Evolutionary conservation across 2,113 vertebrate species (phyloP), one percentile per base, ranked within the genome.

Genomic region (Oenanthe oenanthe): DNA sequence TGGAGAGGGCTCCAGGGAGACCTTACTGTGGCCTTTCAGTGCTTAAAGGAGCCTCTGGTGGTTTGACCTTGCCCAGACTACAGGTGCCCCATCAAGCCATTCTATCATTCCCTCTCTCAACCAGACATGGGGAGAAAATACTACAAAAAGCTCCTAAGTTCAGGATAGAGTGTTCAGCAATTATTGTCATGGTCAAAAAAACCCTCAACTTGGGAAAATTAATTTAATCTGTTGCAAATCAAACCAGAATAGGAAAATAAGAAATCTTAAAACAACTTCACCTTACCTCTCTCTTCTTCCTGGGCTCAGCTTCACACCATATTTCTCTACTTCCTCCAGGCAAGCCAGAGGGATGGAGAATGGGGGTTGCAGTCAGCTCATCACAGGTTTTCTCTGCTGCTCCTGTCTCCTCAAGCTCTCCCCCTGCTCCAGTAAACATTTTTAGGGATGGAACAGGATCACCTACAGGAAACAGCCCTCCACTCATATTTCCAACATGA

Each of bases 301-400:
- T 3, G 2, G 21, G 7, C 31, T 66, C 45, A 85, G 11, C 14
- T 53, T 60, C 24, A 28, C 12, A 40, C 29, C 67, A 42, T 42
- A 28, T 8, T 68, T 48, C 15, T 13, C 42, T 75, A 5, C 17
- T 31, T 68, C 22, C 32, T 68, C 4, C 53, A n/a, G 29, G 29
- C 38, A 91, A n/a, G 15, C 19, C 13, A 50, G 9, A 10, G 12
- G 7, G 22, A 29, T 14, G 6, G 22, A 22, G 16, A 67, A 74
- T 21, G 9, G 32, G 9, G 4, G 3, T 19, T 28, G 19, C 1
- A 12, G 22, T 63, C 54, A 45, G 7, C 17, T 51, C 19, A 70
- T 45, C 13, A n/a, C 21, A 32, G 2, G 0, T 53, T 85, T 16
- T 56, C 15, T 80, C 53, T 56, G 34, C 19, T 6, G 0, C 4